These are phyloP conservation scores for Platyura marginata DNA, from an alignment of 1,140 invertebrate species.

Conservation along the genomic window DNA sequence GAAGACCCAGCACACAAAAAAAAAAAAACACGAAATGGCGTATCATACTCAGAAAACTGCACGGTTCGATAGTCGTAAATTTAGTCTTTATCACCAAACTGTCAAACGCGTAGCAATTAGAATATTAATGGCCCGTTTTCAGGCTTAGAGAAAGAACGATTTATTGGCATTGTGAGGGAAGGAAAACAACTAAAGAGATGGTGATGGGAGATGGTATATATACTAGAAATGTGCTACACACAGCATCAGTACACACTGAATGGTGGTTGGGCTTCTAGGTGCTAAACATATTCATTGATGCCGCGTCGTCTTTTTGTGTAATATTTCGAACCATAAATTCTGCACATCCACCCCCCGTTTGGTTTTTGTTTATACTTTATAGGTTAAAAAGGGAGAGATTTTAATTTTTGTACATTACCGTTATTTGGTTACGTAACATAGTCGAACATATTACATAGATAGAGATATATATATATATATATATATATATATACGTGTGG, in stretches of 20 bases:
- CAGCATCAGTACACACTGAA: background rate
- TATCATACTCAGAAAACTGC: background rate
- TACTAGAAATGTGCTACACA: background rate
- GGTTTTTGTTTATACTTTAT: too few species aligned
- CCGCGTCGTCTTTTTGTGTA: background rate
- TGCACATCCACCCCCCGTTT: too few species aligned
- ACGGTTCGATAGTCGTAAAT: conserved; percentile 2
- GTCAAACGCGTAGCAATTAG: conserved; percentile 5
- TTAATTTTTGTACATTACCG: too few species aligned
- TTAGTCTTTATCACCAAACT: conserved; percentile 5
- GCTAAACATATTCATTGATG: background rate
- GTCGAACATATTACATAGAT: too few species aligned
- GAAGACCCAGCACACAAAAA: background rate
- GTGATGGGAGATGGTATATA: background rate
- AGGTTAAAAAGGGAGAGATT: too few species aligned
- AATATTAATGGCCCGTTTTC: conserved; percentile 5
- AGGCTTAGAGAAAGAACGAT: conserved; percentile 3
- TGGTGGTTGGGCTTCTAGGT: background rate
- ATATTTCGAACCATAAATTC: too few species aligned
- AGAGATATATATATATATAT: too few species aligned
- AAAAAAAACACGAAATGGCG: conserved; percentile 1
- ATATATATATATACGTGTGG: too few species aligned
- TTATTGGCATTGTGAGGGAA: conserved; percentile 3
- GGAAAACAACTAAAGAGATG: background rate
- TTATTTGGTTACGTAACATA: too few species aligned